Evolutionary conservation across 92 coral and sea anemone genomes (phyloP).

Genomic region (Siderastrea radians): DNA sequence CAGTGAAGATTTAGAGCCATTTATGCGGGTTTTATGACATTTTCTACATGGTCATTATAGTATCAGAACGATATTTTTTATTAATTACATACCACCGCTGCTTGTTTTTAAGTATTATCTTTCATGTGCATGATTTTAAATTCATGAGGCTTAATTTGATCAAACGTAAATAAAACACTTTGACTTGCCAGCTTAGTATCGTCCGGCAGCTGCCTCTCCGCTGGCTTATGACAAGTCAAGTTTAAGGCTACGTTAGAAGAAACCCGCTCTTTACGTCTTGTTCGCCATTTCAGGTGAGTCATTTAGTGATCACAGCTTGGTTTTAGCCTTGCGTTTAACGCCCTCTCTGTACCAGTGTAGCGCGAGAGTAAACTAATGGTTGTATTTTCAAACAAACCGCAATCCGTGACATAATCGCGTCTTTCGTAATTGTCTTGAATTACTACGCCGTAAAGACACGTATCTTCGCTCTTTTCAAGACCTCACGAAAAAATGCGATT

Average conservation of each 20-base stretch:
- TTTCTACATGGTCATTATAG: too few species aligned
- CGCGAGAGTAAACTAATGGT: background rate
- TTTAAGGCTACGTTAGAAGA: background rate
- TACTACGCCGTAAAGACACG: too few species aligned
- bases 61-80: slow-evolving; percentile 15
- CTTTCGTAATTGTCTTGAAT: too few species aligned
- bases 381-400: slow-evolving; percentile 30
- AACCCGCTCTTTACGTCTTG: background rate
- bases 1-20: background rate
- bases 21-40: background rate
- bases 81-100: slow-evolving; percentile 10
- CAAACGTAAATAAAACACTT: slow-evolving; percentile 35
- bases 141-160: slow-evolving; percentile 37
- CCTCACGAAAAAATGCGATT: background rate
- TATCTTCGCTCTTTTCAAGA: background rate
- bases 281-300: slow-evolving; percentile 18
- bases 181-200: background rate
- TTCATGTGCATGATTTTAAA: slow-evolving; percentile 30
- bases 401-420: too few species aligned
- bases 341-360: background rate
- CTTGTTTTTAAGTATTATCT: slow-evolving; percentile 7
- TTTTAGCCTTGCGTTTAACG: background rate
- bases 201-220: slow-evolving; percentile 2
- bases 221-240: too few species aligned
- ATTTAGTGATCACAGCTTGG: background rate